Percentiles rank a stretch among this genome's conserved stretches.
Conservation (phyloP, 2,888 invertebrate species). For the Brachypalpus laphriformis region DNA sequence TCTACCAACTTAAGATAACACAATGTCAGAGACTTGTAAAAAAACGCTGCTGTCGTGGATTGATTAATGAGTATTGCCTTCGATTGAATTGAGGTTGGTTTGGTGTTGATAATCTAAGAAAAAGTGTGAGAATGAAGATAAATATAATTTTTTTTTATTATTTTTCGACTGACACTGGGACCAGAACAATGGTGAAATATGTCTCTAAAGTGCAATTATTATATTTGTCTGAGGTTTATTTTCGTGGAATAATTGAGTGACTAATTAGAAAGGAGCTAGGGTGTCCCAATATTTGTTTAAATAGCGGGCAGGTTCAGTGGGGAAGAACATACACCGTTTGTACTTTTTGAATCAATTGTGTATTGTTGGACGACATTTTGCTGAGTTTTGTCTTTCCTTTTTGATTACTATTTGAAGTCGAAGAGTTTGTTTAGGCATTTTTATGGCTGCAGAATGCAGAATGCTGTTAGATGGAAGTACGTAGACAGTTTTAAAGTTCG, state of each 20-base stretch:
- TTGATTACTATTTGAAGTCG: too few relatives aligned
- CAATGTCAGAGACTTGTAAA: constrained; percentile 45
- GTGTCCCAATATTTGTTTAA: constrained; percentile 17
- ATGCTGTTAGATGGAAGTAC: too few relatives aligned
- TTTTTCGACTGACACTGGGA: neutral
- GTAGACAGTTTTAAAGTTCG: too few relatives aligned
- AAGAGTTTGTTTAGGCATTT: too few relatives aligned
- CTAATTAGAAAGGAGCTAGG: constrained; percentile 5
- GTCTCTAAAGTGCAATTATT: neutral
- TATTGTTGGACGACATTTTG: too few relatives aligned
- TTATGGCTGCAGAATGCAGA: too few relatives aligned
- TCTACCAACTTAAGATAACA: constrained; percentile 56
- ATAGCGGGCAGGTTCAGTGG: neutral
- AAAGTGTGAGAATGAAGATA: constrained; percentile 28
- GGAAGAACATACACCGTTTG: neutral
- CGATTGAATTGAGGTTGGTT: constrained; percentile 51
- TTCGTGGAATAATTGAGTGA: constrained; percentile 8
- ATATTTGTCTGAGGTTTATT: constrained; percentile 7
- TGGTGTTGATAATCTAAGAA: constrained; percentile 27
- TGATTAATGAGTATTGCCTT: constrained; percentile 60
- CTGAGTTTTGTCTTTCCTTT: too few relatives aligned
- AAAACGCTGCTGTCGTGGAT: constrained; percentile 38
- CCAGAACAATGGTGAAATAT: neutral
- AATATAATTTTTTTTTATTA: neutral
- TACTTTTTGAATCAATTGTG: too few relatives aligned